Base-by-base conservation (phyloP, 2,113 vertebrate species). In the Ahaetulla prasina region DNA sequence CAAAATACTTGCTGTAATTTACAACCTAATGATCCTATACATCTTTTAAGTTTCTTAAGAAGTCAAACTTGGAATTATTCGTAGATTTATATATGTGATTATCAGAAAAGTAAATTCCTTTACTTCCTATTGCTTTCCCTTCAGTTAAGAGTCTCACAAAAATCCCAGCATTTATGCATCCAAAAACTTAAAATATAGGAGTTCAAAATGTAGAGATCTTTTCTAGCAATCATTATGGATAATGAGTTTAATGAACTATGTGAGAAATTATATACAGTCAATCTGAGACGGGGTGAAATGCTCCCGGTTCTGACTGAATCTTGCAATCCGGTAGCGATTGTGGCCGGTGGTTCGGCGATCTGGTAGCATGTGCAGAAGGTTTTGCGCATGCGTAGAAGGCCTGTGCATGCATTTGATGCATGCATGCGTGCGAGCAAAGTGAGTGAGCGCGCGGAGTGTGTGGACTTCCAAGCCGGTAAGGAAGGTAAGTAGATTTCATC, bases 1-100 rank as follows among this genome's bases (percentile, higher is more conserved):
- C 96, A 97, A 97, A 97, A 97, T 92, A 96, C 94, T 94, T 94
- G 93, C 97, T 97, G 96, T 96, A 97, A 97, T 97, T 96, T 97
- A 95, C 94, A 93, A 88, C 94, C 85, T 95, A 96, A 96, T 96
- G 94, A 94, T 96, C 96, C 96, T 96, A 97, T 96, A 97, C 97
- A 95, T 91, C 93, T 94, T 91, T 92, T 89, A 97, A 87, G 94
- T 94, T 87, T 90, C 47, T 95, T 96, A 96, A 91, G 91, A 94
- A 97, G 90, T 57, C 95, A 95, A 97, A 97, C 95, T 97, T 97
- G 90, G 95, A 95, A 92, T 94, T 93, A 94, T 53, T 94, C 94
- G 95, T 96, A 97, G 95, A 95, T 94, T 93, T 45, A 95, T 93
- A 93, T 93, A 94, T 95, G 85, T 92, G 94, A 90, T 94, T 94